Evolutionary conservation across 1,140 invertebrate species (phyloP).

Genomic region (silkworm (Bombyx mori)): ASM3026992v2 NC_085114.1:15366001-15366500

Average conservation of each 20-base stretch:
- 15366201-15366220: conserved; percentile 25
- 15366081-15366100: conserved; percentile 18
- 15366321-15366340: conserved; percentile 38
- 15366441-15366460: too few relatives aligned
- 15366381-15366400: neutral
- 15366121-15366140: conserved; percentile 17
- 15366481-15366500: too few relatives aligned
- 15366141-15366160: conserved; percentile 39
- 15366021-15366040: too few relatives aligned
- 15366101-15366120: conserved; percentile 36
- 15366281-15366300: conserved; percentile 52
- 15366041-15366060: too few relatives aligned
- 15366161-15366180: conserved; percentile 68
- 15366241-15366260: conserved; percentile 51
- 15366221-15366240: conserved; percentile 7
- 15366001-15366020: too few relatives aligned
- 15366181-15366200: conserved; percentile 70
- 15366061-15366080: too few relatives aligned
- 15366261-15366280: conserved; percentile 70
- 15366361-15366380: conserved; percentile 3
- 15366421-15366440: too few relatives aligned
- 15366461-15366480: too few relatives aligned
- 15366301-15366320: conserved; percentile 63
- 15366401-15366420: too few relatives aligned
- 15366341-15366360: conserved; percentile 9